Evolutionary conservation across 2,113 vertebrate species (phyloP), one percentile per base, ranked within the genome.

Genomic region (Lota lota): DNA sequence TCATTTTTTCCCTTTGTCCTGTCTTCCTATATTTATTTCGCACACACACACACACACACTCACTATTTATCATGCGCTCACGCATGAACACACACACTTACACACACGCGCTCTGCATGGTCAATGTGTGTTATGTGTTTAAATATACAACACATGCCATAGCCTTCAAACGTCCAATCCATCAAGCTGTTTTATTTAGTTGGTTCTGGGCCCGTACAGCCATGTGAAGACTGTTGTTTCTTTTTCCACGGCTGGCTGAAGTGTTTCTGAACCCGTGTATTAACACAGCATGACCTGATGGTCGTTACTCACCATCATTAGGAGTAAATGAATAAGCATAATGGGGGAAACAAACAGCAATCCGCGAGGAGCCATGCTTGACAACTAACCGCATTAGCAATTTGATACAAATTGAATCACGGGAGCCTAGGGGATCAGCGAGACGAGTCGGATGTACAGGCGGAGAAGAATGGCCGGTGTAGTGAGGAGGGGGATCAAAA

Each of bases 391-490:
- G 51, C 73, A 87, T 88, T 86, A 85, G 78, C 71, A 83, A 81
- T 86, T 85, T 86, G 80, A 86, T 83, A 76, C 73, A 82, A 87
- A 85, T 86, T 73, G 77, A 86, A 90, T 88, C 81, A 88, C 79
- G 75, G 74, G 75, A 80, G 78, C 76, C 75, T 67, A 64, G 79
- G 21, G 58, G 22, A 61, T 24, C 15, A 24, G 21, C 70, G 69
- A 63, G 28, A 33, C 28, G 28, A 33, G 28, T 33, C 28, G 28
- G 28, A 5, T 5, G 28, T 33, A 33, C 4, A 6, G 28, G 83
- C 85, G 84, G 80, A 83, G 64, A 78, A 56, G 62, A 62, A 40
- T 65, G 40, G 53, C 63, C 70, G 1, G 79, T 53, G 12, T 1
- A 14, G 69, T 77, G 66, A 72, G 0, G 76, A 85, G 28, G 83